phyloP scores from a whole-genome alignment of 1,140 invertebrate genomes.

The Epicauta chinensis region DNA sequence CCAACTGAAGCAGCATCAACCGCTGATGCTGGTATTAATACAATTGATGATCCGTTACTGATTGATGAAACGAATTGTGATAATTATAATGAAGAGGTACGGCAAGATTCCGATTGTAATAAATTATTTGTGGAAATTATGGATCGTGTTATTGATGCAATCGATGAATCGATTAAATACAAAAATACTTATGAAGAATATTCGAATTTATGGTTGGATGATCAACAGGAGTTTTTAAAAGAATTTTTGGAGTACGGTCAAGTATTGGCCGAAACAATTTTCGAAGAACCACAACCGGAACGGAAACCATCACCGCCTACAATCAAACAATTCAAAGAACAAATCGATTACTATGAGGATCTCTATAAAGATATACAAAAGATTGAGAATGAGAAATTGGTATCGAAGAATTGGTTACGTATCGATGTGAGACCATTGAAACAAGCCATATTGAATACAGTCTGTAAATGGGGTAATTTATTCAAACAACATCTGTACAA shows the following conservation, averaged over 20 bases:
- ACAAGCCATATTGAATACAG: constrained; percentile 81
- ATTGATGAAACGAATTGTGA: constrained; percentile 19
- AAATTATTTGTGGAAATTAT: constrained; percentile 47
- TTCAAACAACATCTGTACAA: constrained; percentile 92
- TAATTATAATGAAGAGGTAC: constrained; percentile 42
- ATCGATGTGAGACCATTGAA: constrained; percentile 86
- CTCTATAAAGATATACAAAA: constrained; percentile 66
- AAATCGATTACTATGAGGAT: constrained; percentile 88
- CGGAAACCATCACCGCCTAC: constrained; percentile 58
- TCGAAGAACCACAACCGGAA: constrained; percentile 85
- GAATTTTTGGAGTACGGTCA: constrained; percentile 43
- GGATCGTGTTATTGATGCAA: constrained; percentile 20
- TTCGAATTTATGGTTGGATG: constrained; percentile 85
- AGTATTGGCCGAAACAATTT: constrained; percentile 40
- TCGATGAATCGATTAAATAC: constrained; percentile 63
- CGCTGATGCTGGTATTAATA: no score
- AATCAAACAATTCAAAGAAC: constrained; percentile 85
- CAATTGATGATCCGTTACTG: not conserved
- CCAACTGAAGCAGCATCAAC: no score
- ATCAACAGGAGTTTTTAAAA: constrained; percentile 60
- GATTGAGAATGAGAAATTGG: constrained; percentile 31
- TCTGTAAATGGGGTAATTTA: constrained; percentile 91
- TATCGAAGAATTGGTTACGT: constrained; percentile 33
- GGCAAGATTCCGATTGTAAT: constrained; percentile 52
- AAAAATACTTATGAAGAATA: constrained; percentile 70